Base-by-base conservation (phyloP, 1,140 invertebrate genomes). In the Rhyacophila brunnea region DNA sequence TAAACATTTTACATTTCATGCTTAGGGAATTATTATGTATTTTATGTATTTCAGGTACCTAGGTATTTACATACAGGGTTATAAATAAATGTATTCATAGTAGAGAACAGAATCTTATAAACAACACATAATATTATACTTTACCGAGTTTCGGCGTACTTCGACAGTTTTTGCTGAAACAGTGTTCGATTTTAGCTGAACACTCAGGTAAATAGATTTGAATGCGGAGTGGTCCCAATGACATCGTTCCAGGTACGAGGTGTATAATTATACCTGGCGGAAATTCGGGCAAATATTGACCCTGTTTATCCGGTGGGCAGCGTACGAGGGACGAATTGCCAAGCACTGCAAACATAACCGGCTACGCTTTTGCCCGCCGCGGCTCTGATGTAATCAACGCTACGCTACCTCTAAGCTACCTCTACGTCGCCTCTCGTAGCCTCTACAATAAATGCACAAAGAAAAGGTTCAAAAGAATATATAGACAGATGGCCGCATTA, bases 221-320 rank as follows among this genome's bases (percentile, higher is more conserved):
- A 46, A 47, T 55, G 52, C 35, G 14, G 44, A 40, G 38, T 15
- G 11, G 38, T 40, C 38, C 38, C 15, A 40, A 40, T 13, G 38
- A 40, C n/a, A n/a, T 13, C n/a, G 38, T 40, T 13, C 5, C 18
- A 19, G 43, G 14, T 45, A 57, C 44, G 45, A 45, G 44, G 54
- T 36, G 60, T 58, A 53, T 62, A 62, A 62, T 62, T 62, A 57
- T 45, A 57, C 47, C 42, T 61, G 18, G 45, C 40, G 49, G 53
- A 48, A 58, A 57, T 52, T 52, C 60, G 28, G 48, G 54, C 43
- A 57, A 62, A 62, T 62, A 62, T 62, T 62, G 60, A 62, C 60
- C 42, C 38, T 57, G 60, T 62, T 57, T 58, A 62, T 58, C 53
- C 53, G 23, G 49, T 42, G 53, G 47, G 18, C 53, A 36, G 54